Conservation (phyloP, 2,113 vertebrate species). For the Craseonycteris thonglongyai region DNA sequence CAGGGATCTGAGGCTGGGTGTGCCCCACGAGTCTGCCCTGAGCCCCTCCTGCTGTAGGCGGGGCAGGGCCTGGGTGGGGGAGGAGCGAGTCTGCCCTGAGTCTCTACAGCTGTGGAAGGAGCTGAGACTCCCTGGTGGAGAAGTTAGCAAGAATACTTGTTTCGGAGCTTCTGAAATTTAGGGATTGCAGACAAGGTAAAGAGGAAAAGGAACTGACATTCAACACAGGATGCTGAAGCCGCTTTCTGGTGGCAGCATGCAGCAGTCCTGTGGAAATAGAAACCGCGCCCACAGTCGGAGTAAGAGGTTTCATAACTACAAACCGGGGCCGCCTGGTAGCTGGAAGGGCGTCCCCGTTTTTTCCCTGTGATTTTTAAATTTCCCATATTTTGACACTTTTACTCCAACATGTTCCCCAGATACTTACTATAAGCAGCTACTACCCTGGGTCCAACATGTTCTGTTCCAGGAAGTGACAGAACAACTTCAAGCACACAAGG, state of each 20-base stretch:
- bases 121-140: background rate
- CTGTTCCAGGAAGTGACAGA: too few relatives aligned
- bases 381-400: fast-evolving
- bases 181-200: background rate
- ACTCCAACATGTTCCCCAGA: background rate
- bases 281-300: background rate
- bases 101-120: background rate
- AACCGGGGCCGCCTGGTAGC: background rate
- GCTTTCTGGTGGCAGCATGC: background rate
- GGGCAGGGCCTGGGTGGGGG: background rate
- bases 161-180: background rate
- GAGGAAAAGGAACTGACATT: too few relatives aligned
- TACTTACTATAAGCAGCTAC: too few relatives aligned
- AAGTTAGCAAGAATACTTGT: fast-evolving
- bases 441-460: background rate
- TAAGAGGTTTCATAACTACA: too few relatives aligned
- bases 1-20: fast-evolving
- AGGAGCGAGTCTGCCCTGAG: background rate
- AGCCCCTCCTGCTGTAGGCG: background rate
- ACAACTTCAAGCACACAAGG: too few relatives aligned
- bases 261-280: fast-evolving
- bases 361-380: background rate
- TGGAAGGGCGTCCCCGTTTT: too few relatives aligned
- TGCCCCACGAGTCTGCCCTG: too few relatives aligned
- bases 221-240: fast-evolving